A percentile compares a stretch with the other conserved stretches of the same genome.
These are phyloP conservation scores for Hippolais icterina DNA, from an alignment of 2,113 vertebrate species.

Conservation along the genomic window DNA sequence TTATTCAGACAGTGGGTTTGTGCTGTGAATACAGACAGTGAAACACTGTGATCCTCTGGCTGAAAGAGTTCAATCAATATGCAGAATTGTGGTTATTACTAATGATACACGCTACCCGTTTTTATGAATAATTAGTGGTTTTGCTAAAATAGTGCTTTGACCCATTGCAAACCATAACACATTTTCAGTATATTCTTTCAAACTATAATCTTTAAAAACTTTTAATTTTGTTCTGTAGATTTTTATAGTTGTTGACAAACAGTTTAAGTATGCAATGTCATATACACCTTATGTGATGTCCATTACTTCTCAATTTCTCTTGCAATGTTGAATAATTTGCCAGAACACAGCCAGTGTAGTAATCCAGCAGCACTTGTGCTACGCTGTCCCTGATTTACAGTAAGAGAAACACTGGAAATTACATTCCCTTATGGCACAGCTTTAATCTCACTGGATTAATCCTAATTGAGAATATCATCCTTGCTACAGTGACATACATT, in stretches of 20 bases:
- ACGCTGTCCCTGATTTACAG: background rate
- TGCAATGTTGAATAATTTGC: background rate
- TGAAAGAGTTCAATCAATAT: background rate
- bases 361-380: background rate
- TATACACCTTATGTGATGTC: background rate
- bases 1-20: background rate
- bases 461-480: background rate
- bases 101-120: background rate
- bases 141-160: background rate
- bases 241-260: background rate
- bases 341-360: background rate
- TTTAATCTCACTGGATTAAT: background rate
- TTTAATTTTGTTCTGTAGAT: background rate
- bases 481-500: background rate
- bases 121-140: conserved; percentile 19
- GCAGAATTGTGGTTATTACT: background rate
- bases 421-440: background rate
- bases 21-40: background rate
- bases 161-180: background rate
- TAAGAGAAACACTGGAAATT: background rate
- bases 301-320: conserved; percentile 21
- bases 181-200: background rate
- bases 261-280: background rate
- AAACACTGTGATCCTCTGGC: background rate
- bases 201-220: background rate